A percentile compares a stretch with the other conserved stretches of the same genome.
phyloP scores from a whole-genome alignment of 2,797 vertebrate species.

The Echiichthys vipera region DNA sequence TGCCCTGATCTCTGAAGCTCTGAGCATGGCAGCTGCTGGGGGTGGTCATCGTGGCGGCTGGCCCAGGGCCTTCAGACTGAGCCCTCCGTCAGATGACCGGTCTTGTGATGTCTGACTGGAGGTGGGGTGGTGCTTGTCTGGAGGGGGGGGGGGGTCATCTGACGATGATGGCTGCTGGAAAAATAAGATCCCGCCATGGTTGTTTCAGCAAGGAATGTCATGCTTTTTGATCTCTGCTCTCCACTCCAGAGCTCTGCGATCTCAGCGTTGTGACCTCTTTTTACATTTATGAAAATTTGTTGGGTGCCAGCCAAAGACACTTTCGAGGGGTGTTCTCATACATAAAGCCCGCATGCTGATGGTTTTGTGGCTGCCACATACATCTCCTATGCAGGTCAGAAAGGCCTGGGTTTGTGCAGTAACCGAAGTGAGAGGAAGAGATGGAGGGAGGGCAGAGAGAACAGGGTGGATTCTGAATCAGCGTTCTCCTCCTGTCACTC shows the following conservation, averaged over 20 bases:
- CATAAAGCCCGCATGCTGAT: neutral
- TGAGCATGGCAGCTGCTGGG: constrained; percentile 17
- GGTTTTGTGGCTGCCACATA: constrained; percentile 20
- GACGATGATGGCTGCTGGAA: constrained; percentile 43
- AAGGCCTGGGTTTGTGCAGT: constrained; percentile 40
- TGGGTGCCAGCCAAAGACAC: constrained; percentile 19
- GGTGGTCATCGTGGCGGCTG: constrained; percentile 29
- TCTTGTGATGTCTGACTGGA: constrained; percentile 75
- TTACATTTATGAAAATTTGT: constrained; percentile 35
- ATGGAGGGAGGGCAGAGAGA: constrained; percentile 52
- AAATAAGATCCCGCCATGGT: constrained; percentile 47
- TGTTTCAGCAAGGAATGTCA: constrained; percentile 66
- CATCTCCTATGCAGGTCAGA: constrained; percentile 44
- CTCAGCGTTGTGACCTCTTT: constrained; percentile 20
- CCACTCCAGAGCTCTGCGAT: constrained; percentile 17
- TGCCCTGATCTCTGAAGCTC: neutral
- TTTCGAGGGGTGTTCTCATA: neutral
- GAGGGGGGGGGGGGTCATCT: constrained; percentile 58
- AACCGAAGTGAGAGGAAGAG: constrained; percentile 32
- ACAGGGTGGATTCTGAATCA: constrained; percentile 75
- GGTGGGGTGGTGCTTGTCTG: constrained; percentile 33
- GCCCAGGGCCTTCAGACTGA: constrained; percentile 18
- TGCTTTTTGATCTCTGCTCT: constrained; percentile 58
- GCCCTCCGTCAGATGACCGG: constrained; percentile 71
- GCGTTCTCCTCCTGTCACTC: constrained; percentile 86